Conservation (phyloP, 1,140 invertebrate genomes). For the Lycorma delicatula region DNA sequence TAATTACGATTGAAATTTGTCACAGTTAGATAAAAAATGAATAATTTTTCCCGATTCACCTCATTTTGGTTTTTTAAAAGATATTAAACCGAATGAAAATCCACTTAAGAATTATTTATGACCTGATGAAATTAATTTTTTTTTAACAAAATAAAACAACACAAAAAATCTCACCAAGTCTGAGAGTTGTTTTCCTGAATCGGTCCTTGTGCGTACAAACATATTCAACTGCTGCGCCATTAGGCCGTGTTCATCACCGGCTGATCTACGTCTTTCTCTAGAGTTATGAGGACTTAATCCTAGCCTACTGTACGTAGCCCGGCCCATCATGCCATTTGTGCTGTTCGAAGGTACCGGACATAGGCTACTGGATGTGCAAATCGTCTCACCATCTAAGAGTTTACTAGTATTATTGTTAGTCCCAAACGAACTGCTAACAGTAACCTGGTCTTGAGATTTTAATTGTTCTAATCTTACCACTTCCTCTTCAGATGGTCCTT, state of each 20-base stretch:
- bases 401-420: no score
- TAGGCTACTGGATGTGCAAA: no score
- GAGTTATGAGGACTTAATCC: constrained; percentile 39
- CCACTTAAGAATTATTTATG: no score
- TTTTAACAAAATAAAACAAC: no score
- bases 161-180: constrained; percentile 57
- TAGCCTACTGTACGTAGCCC: constrained; percentile 35
- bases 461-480: constrained; percentile 48
- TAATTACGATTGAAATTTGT: no score
- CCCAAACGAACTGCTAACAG: no score
- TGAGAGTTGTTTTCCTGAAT: constrained; percentile 73
- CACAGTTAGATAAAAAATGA: no score
- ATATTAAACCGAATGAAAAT: no score
- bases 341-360: constrained; percentile 7
- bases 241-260: constrained; percentile 55
- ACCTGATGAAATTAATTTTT: no score
- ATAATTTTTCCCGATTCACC: no score
- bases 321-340: constrained; percentile 6
- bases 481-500: constrained; percentile 48
- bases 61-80: no score
- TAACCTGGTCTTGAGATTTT: constrained; percentile 14
- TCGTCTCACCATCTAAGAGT: no score
- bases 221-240: constrained; percentile 60
- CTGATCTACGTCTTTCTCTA: constrained; percentile 58
- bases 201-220: constrained; percentile 69